Percentiles rank a stretch among this genome's conserved stretches.
phyloP scores from a whole-genome alignment of 2,888 invertebrate genomes.

The Cristatella mucedo region DNA sequence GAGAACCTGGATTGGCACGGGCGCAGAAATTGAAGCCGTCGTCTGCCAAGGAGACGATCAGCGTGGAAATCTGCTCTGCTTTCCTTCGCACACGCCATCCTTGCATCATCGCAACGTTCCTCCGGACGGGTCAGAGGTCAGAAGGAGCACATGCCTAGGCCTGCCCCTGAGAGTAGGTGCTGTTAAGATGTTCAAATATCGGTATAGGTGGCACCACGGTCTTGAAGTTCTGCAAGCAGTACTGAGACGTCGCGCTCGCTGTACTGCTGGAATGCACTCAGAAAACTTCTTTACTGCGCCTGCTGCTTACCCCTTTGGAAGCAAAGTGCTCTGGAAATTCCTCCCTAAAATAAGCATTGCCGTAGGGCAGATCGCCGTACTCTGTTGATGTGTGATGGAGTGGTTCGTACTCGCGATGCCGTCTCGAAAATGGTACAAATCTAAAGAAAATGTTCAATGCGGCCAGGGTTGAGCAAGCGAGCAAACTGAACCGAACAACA shows the following conservation, averaged over 20 bases:
- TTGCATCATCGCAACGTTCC: no score
- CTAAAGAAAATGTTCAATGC: no score
- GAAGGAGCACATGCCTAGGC: no score
- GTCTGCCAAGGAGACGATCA: no score
- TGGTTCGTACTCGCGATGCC: conserved; percentile 21
- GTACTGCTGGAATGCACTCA: neutral
- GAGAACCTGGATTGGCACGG: no score
- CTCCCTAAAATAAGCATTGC: conserved; percentile 30
- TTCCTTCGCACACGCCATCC: no score
- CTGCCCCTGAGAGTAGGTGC: conserved; percentile 33
- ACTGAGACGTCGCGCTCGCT: neutral
- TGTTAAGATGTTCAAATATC: conserved; percentile 33
- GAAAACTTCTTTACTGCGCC: neutral
- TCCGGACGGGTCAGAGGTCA: no score
- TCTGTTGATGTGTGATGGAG: conserved; percentile 26
- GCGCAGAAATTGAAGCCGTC: no score
- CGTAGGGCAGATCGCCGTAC: conserved; percentile 29
- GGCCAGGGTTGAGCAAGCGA: no score
- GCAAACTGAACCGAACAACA: no score
- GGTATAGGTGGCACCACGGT: conserved; percentile 34
- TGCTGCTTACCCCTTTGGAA: conserved; percentile 17
- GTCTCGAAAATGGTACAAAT: conserved; percentile 25
- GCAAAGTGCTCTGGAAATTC: conserved; percentile 22
- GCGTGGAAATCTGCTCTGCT: no score
- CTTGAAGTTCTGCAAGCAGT: conserved; percentile 28